Evolutionary conservation across 2,113 vertebrate species (phyloP), one percentile per base, ranked within the genome.

Genomic region (Butorides virescens): DNA sequence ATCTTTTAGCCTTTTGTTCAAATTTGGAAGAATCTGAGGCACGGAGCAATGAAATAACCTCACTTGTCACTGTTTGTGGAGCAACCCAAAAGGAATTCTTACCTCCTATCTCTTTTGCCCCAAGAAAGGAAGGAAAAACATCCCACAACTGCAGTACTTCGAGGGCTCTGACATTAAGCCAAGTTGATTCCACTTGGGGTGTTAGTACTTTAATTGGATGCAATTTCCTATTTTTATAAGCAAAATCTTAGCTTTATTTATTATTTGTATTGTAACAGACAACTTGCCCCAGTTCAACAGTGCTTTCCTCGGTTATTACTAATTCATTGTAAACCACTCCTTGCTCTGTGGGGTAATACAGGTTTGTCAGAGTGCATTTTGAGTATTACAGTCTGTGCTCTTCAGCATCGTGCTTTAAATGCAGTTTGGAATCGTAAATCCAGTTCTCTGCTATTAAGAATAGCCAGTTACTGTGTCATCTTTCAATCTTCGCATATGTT

Each of bases 401-500:
- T 65, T 21, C 37, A 11, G 61, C 11, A 4, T 18, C 0, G 1
- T 61, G 21, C 39, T 93, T 36, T 63, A 84, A 86, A 47, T 44
- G 19, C n/a, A 39, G n/a, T 22, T 83, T 58, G 42, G 29, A 90
- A 49, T 19, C 62, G 67, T 27, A 65, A 63, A 86, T 66, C 15
- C 50, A 55, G 34, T 71, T 83, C 70, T 63, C 30, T 9, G 34
- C 22, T 42, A 8, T 53, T 77, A 47, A 47, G 80, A 84, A 3
- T 5, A 72, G 66, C 23, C n/a, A 29, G 12, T 62, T 8, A 46
- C 2, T 2, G 14, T 58, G 11, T 9, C 74, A 26, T 70, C 37
- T 68, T 83, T 76, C 42, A 18, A 0, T 11, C 32, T 66, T 14
- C 52, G 62, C 18, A 0, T 19, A 0, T 50, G 19, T n/a, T 82